Percentiles rank a stretch among this genome's conserved stretches.
phyloP scores from a whole-genome alignment of 2,797 vertebrate species.

The Gymnocypris eckloni region DNA sequence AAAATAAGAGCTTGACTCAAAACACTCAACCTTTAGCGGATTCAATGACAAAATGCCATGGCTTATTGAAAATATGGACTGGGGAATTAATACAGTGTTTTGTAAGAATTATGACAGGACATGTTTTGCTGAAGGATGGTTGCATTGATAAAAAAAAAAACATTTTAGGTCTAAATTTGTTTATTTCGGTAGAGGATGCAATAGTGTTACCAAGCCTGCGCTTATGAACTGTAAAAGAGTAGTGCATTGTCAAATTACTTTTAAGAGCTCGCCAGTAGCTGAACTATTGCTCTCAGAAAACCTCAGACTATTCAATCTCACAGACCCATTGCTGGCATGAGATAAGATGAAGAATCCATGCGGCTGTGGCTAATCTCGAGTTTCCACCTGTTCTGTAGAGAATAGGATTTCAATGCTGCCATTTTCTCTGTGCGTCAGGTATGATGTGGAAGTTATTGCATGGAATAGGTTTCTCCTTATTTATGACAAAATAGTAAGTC shows the following conservation, averaged over 20 bases:
- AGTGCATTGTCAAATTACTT: slow-evolving; percentile 76
- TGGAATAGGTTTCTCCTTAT: not conserved
- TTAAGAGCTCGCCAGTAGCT: slow-evolving; percentile 76
- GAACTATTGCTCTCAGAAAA: slow-evolving; percentile 78
- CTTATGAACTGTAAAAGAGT: slow-evolving; percentile 69
- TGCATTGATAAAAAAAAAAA: slow-evolving; percentile 23
- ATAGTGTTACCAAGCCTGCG: slow-evolving; percentile 57
- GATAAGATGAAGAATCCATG: slow-evolving; percentile 86
- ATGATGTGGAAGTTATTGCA: slow-evolving; percentile 80
- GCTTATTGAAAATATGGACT: slow-evolving; percentile 4
- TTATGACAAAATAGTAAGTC: slow-evolving; percentile 53
- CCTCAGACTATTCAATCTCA: slow-evolving; percentile 81
- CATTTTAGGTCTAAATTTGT: slow-evolving; percentile 47
- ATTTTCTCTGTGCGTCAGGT: slow-evolving; percentile 75
- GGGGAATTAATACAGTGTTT: not conserved
- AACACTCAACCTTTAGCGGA: slow-evolving; percentile 5
- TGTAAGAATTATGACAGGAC: not conserved
- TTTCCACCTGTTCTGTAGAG: slow-evolving; percentile 82
- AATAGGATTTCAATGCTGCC: slow-evolving; percentile 79
- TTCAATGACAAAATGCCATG: not conserved
- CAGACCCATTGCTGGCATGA: slow-evolving; percentile 74
- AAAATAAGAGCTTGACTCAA: not conserved
- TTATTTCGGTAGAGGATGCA: slow-evolving; percentile 54
- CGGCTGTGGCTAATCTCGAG: slow-evolving; percentile 88
- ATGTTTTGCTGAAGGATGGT: not conserved